Evolutionary conservation across 2,797 vertebrate genomes (phyloP).

Genomic region (Sibirionetta formosa): DNA sequence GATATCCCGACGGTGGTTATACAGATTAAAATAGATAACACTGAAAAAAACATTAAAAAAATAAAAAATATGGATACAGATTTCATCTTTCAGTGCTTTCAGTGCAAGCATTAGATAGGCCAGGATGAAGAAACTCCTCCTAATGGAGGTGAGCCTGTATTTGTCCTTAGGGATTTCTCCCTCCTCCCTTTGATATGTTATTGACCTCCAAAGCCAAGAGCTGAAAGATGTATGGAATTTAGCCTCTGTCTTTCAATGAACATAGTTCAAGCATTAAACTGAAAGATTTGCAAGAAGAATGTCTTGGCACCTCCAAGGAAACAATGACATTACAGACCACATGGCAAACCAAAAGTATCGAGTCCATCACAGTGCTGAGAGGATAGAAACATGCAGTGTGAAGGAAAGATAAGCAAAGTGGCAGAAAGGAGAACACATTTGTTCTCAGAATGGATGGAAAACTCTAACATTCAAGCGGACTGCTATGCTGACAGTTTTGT

Average conservation of each 20-base stretch:
- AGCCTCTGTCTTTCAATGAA: not conserved
- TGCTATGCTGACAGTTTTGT: slow-evolving; percentile 23
- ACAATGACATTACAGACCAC: slow-evolving; percentile 3
- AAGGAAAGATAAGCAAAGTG: not conserved
- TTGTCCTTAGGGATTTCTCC: not conserved
- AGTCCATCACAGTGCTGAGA: slow-evolving; percentile 21
- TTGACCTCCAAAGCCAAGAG: not conserved
- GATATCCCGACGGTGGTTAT: not conserved
- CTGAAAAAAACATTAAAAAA: not conserved
- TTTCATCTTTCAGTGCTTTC: not conserved
- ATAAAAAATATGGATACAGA: fast-evolving
- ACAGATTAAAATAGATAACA: not conserved
- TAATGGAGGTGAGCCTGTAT: not conserved
- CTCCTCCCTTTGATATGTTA: not conserved
- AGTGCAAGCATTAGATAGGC: not conserved
- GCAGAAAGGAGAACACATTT: slow-evolving; percentile 27
- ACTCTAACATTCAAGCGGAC: slow-evolving; percentile 1
- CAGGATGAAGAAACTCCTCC: not conserved
- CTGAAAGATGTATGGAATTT: not conserved
- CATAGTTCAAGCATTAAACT: not conserved
- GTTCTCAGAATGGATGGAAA: slow-evolving; percentile 37
- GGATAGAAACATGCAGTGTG: slow-evolving; percentile 12
- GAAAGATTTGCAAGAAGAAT: not conserved
- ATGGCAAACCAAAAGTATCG: slow-evolving; percentile 27
- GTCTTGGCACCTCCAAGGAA: not conserved